phyloP scores from a whole-genome alignment of 2,113 vertebrate genomes.

The Eublepharis macularius region DNA sequence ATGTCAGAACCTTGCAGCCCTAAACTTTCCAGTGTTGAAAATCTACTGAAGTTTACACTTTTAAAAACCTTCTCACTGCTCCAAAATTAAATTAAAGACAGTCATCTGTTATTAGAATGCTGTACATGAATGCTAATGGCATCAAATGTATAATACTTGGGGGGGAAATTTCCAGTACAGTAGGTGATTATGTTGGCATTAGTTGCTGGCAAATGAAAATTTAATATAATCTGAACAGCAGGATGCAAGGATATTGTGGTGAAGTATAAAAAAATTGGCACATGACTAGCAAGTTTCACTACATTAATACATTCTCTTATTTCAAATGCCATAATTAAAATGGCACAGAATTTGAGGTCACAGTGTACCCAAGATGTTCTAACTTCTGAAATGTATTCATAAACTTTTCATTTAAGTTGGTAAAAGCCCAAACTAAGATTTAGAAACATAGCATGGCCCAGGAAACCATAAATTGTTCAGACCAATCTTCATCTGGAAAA shows the following conservation, averaged over 20 bases:
- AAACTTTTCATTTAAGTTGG: background rate
- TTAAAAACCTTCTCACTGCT: slow-evolving; percentile 26
- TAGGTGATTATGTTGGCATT: slow-evolving; percentile 50
- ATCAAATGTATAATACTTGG: slow-evolving; percentile 49
- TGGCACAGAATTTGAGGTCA: slow-evolving; percentile 36
- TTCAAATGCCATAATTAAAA: slow-evolving; percentile 65
- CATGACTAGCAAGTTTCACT: slow-evolving; percentile 37
- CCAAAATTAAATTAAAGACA: slow-evolving; percentile 60
- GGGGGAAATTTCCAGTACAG: slow-evolving; percentile 53
- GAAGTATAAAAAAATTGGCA: slow-evolving; percentile 57
- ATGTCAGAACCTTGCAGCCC: background rate
- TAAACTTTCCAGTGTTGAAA: slow-evolving; percentile 25
- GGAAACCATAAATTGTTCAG: background rate
- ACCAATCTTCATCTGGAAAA: background rate
- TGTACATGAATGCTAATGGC: slow-evolving; percentile 51
- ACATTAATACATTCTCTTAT: slow-evolving; percentile 45
- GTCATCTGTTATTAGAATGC: slow-evolving; percentile 38
- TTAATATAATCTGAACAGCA: slow-evolving; percentile 57
- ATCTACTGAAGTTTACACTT: slow-evolving; percentile 44
- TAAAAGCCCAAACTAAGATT: background rate
- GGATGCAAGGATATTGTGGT: slow-evolving; percentile 47
- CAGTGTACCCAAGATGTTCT: slow-evolving; percentile 16
- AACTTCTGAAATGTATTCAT: slow-evolving; percentile 18
- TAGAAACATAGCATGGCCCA: background rate
- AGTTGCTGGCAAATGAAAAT: slow-evolving; percentile 49